phyloP scores from a whole-genome alignment of 2,113 vertebrate genomes.

The Lepus americanus region DNA sequence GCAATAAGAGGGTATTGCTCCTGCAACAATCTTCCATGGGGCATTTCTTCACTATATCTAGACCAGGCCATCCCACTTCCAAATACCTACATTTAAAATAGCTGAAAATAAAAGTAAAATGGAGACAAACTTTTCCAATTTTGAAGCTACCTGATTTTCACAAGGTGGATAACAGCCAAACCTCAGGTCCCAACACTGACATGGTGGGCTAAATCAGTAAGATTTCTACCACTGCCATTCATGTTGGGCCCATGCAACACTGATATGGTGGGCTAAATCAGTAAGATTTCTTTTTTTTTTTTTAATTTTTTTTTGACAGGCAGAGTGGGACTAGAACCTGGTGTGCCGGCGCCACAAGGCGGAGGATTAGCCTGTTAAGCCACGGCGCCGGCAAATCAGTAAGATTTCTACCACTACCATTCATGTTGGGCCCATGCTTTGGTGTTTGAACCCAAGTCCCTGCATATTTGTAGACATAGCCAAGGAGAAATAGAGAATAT shows the following conservation, averaged over 20 bases:
- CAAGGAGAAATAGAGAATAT: background rate
- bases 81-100: background rate
- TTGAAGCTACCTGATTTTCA: background rate
- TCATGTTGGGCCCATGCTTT: background rate
- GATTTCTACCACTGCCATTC: too few species aligned
- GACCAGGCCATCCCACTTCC: background rate
- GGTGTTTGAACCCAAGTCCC: background rate
- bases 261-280: background rate
- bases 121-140: background rate
- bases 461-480: background rate
- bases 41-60: background rate
- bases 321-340: too few species aligned
- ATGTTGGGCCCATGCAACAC: background rate
- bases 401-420: too few species aligned
- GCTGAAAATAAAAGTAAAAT: constrained; percentile 21
- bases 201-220: background rate
- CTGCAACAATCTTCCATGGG: background rate
- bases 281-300: too few species aligned
- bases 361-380: too few species aligned
- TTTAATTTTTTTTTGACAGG: too few species aligned
- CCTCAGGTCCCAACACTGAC: background rate
- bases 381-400: background rate
- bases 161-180: background rate
- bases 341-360: too few species aligned
- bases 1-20: background rate